A percentile compares a stretch with the other conserved stretches of the same genome.
phyloP scores from a whole-genome alignment of 2,797 vertebrate species.

The Alauda arvensis region DNA sequence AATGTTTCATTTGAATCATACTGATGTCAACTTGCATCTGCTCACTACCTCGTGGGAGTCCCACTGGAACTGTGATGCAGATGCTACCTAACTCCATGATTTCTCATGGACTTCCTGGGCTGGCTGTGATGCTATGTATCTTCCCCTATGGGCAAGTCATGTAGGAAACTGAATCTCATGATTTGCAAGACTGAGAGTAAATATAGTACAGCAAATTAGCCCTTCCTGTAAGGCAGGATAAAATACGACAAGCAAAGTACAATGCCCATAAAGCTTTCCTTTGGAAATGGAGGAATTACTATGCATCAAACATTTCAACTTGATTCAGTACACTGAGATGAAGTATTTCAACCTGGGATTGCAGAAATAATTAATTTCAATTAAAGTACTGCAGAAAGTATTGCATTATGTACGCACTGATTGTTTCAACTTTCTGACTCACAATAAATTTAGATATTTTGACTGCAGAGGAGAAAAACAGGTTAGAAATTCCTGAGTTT shows the following conservation, averaged over 20 bases:
- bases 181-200: neutral
- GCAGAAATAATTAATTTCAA: conserved; percentile 36
- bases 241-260: neutral
- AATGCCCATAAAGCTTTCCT: neutral
- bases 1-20: conserved; percentile 35
- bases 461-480: neutral
- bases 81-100: neutral
- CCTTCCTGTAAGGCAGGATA: neutral
- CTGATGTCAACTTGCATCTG: conserved; percentile 44
- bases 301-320: neutral
- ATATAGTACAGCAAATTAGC: neutral
- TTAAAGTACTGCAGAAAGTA: neutral
- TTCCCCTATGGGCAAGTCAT: neutral
- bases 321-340: neutral
- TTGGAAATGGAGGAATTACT: neutral
- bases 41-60: neutral
- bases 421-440: neutral
- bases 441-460: neutral
- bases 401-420: neutral
- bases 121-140: neutral
- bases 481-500: neutral
- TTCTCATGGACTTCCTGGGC: neutral
- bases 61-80: conserved; percentile 5
- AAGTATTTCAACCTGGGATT: neutral
- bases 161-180: neutral